These are phyloP conservation scores for Callosobruchus maculatus DNA, from an alignment of 2,888 invertebrate species.

Conservation along the genomic window DNA sequence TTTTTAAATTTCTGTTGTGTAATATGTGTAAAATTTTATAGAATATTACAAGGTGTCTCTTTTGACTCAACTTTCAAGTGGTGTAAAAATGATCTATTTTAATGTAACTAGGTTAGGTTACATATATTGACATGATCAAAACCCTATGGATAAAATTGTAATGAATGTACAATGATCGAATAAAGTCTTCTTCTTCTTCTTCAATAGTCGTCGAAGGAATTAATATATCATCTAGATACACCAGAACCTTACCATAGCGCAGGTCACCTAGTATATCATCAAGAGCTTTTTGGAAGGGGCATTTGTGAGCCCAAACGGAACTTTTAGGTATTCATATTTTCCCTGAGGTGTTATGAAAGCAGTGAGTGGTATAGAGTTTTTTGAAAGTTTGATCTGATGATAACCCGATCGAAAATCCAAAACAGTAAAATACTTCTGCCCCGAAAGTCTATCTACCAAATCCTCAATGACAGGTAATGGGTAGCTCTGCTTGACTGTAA, in stretches of 20 bases:
- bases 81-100: too few relatives aligned
- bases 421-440: not conserved
- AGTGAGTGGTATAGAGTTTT: constrained; percentile 5
- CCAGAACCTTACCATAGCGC: not conserved
- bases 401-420: constrained; percentile 2
- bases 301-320: constrained; percentile 38
- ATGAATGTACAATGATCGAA: not conserved
- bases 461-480: constrained; percentile 7
- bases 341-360: constrained; percentile 5
- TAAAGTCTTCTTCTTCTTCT: constrained; percentile 6
- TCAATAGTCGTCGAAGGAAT: constrained; percentile 10
- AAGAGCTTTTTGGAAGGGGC: constrained; percentile 21
- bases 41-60: too few relatives aligned
- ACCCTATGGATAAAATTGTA: too few relatives aligned
- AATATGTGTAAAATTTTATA: too few relatives aligned
- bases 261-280: not conserved
- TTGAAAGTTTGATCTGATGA: not conserved
- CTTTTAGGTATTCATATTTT: constrained; percentile 11
- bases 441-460: not conserved
- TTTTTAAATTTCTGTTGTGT: too few relatives aligned
- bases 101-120: too few relatives aligned
- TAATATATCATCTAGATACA: constrained; percentile 14
- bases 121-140: too few relatives aligned
- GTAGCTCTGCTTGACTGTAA: constrained; percentile 18
- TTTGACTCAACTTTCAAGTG: too few relatives aligned